Evolutionary conservation across 2,888 invertebrate genomes (phyloP).

Genomic region (Hemaris fuciformis): DNA sequence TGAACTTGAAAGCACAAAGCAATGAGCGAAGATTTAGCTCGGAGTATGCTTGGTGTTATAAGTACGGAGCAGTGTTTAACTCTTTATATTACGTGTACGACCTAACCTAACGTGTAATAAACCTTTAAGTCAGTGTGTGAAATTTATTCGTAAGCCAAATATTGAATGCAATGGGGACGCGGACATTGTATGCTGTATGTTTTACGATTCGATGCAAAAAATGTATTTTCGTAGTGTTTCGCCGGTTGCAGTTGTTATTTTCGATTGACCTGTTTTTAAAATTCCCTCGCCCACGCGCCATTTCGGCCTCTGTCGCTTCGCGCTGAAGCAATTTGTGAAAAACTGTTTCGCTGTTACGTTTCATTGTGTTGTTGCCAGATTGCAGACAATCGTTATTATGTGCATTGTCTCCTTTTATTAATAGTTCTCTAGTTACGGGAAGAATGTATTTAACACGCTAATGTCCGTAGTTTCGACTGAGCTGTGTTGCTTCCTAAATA

Average conservation of each 20-base stretch:
- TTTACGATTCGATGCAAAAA: background rate
- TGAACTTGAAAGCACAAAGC: no score
- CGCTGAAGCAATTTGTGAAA: background rate
- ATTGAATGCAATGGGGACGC: background rate
- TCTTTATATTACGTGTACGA: no score
- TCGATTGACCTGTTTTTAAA: constrained; percentile 39
- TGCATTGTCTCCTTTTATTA: background rate
- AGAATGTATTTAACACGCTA: no score
- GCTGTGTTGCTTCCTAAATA: no score
- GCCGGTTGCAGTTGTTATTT: constrained; percentile 31
- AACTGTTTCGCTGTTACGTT: background rate
- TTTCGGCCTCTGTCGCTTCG: background rate
- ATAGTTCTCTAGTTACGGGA: no score
- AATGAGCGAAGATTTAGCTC: no score
- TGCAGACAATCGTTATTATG: background rate
- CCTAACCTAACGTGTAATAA: no score
- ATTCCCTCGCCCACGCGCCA: constrained; percentile 27
- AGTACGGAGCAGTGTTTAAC: no score
- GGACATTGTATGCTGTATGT: background rate
- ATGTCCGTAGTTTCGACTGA: no score
- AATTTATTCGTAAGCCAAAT: background rate
- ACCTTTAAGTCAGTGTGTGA: background rate
- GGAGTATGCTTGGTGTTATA: no score
- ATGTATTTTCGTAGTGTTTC: constrained; percentile 14
- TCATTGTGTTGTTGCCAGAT: background rate